These are phyloP conservation scores for Strigamia crassipes DNA, from an alignment of 2,888 invertebrate genomes.

Conservation along the genomic window DNA sequence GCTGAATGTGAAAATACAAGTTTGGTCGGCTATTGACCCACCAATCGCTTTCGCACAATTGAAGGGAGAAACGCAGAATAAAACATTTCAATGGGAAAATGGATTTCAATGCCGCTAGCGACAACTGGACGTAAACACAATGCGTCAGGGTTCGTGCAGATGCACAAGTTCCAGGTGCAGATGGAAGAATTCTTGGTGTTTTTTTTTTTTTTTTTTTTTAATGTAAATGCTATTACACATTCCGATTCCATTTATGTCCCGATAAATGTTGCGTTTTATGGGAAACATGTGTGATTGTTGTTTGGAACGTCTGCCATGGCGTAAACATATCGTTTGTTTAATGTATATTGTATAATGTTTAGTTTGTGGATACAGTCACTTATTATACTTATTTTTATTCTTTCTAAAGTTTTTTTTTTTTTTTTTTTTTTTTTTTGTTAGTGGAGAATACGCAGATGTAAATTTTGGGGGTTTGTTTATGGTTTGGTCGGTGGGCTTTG, in stretches of 20 bases:
- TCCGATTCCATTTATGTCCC: not conserved
- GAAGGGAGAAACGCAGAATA: not conserved
- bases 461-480: too few species aligned
- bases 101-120: not conserved
- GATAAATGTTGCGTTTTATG: not conserved
- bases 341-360: not conserved
- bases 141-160: not conserved
- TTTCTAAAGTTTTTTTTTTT: too few species aligned
- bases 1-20: not conserved
- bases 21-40: slow-evolving; percentile 7
- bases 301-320: not conserved
- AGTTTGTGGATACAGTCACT: not conserved
- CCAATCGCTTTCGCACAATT: not conserved
- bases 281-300: not conserved
- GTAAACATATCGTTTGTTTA: not conserved
- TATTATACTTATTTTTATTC: too few species aligned
- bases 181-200: not conserved
- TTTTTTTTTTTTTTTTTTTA: too few species aligned
- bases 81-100: not conserved
- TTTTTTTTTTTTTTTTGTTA: too few species aligned
- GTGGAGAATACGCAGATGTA: too few species aligned
- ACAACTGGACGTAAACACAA: not conserved
- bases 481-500: too few species aligned
- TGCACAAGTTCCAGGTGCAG: not conserved
- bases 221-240: not conserved